Evolutionary conservation across 2,888 invertebrate genomes (phyloP).

Genomic region (Lasioglossum morio): DNA sequence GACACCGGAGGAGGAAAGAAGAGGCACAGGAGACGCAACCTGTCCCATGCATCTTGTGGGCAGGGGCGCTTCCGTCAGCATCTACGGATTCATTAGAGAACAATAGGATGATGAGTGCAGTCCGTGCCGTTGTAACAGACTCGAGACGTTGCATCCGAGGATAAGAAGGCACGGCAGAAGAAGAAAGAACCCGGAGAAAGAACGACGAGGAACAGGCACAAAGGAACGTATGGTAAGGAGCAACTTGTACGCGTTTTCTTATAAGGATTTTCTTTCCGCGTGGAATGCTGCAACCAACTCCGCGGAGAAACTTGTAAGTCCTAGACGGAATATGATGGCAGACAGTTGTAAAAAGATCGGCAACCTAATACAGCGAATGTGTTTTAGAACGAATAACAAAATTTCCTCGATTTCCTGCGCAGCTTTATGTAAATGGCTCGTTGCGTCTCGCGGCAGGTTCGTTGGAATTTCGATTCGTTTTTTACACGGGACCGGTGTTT

Average conservation of each 20-base stretch:
- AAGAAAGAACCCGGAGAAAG: slow-evolving; percentile 21
- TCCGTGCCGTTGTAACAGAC: slow-evolving; percentile 71
- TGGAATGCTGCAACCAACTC: neutral
- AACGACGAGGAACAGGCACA: slow-evolving; percentile 26
- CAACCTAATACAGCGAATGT: too few relatives aligned
- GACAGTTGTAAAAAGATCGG: too few relatives aligned
- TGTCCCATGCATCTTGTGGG: slow-evolving; percentile 78
- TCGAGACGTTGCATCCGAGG: slow-evolving; percentile 61
- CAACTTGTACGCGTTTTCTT: slow-evolving; percentile 43
- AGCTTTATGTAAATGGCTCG: neutral
- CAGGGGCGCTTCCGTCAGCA: slow-evolving; percentile 81
- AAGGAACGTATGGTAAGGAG: slow-evolving; percentile 52
- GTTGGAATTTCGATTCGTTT: slow-evolving; percentile 9
- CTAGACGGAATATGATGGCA: too few relatives aligned
- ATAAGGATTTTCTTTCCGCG: slow-evolving; percentile 48
- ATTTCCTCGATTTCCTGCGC: neutral
- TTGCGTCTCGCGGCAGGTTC: neutral
- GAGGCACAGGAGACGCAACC: slow-evolving; percentile 72
- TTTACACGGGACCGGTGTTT: slow-evolving; percentile 16
- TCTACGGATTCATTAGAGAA: slow-evolving; percentile 84
- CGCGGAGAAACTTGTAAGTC: too few relatives aligned
- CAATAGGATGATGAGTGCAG: slow-evolving; percentile 83
- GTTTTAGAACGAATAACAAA: neutral
- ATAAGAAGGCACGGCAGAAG: slow-evolving; percentile 37
- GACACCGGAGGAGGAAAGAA: slow-evolving; percentile 60